phyloP scores from a whole-genome alignment of 1,140 invertebrate species.

The Neotoxoptera formosana region DNA sequence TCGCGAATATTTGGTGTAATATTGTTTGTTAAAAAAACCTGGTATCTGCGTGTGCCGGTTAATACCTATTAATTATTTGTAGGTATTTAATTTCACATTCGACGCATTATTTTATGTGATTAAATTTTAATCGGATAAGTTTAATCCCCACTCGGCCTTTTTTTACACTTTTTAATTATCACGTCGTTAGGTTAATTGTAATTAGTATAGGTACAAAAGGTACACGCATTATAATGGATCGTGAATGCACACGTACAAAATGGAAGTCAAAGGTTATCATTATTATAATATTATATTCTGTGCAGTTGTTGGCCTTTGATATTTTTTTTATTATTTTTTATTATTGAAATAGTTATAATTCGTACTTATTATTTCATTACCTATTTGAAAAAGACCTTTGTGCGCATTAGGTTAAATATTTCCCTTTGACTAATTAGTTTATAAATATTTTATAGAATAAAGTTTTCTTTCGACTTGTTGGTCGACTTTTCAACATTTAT shows the following conservation, averaged over 20 bases:
- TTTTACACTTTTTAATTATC: not conserved
- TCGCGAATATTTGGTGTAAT: too few species aligned
- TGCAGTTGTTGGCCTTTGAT: not conserved
- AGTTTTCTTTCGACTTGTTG: not conserved
- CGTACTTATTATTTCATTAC: not conserved
- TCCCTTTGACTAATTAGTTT: constrained; percentile 8
- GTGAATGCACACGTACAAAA: not conserved
- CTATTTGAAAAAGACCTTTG: not conserved
- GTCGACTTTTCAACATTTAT: not conserved
- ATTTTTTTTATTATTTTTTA: not conserved
- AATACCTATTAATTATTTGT: not conserved
- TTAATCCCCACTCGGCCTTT: not conserved
- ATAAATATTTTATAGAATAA: not conserved
- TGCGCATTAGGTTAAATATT: not conserved
- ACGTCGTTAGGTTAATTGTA: not conserved
- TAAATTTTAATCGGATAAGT: not conserved
- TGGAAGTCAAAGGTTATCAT: not conserved
- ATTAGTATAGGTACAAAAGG: not conserved
- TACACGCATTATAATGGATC: not conserved
- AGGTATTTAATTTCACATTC: not conserved
- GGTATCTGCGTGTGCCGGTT: too few species aligned
- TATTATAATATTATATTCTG: not conserved
- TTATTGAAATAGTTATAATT: constrained; percentile 11
- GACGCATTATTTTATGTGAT: not conserved
- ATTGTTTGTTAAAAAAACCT: too few species aligned